Conservation (phyloP, 2,888 invertebrate genomes). For the Philereme transversata region DNA sequence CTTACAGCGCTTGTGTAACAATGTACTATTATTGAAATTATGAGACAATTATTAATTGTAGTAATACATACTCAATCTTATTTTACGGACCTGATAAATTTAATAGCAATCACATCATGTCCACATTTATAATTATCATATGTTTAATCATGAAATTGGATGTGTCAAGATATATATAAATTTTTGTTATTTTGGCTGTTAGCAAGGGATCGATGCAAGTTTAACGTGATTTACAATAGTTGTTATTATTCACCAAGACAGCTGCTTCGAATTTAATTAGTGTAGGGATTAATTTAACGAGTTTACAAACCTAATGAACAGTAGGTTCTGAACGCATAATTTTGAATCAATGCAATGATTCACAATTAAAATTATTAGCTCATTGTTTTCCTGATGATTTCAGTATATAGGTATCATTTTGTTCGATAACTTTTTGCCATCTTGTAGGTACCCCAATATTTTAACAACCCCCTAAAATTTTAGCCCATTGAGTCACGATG, state of each 20-base stretch:
- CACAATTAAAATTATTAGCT: no score
- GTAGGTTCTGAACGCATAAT: no score
- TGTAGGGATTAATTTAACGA: constrained; percentile 24
- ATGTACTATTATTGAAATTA: not conserved
- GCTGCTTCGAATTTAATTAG: constrained; percentile 41
- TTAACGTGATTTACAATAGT: constrained; percentile 56
- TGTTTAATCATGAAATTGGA: constrained; percentile 23
- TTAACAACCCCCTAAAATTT: no score
- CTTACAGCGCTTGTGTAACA: no score
- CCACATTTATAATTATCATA: constrained; percentile 5
- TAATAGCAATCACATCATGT: constrained; percentile 3
- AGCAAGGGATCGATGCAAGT: constrained; percentile 45
- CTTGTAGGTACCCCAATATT: no score
- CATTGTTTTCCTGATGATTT: no score
- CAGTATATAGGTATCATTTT: no score
- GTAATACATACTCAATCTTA: not conserved
- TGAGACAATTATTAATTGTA: not conserved
- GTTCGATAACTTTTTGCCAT: no score
- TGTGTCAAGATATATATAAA: constrained; percentile 24
- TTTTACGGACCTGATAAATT: not conserved
- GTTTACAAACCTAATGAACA: constrained; percentile 7
- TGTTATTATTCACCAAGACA: constrained; percentile 57
- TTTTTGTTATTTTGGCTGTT: constrained; percentile 63
- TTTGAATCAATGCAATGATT: no score
- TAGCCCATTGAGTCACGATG: no score